Evolutionary conservation across 2,797 vertebrate species (phyloP).

Genomic region (Myotis daubentonii): DNA sequence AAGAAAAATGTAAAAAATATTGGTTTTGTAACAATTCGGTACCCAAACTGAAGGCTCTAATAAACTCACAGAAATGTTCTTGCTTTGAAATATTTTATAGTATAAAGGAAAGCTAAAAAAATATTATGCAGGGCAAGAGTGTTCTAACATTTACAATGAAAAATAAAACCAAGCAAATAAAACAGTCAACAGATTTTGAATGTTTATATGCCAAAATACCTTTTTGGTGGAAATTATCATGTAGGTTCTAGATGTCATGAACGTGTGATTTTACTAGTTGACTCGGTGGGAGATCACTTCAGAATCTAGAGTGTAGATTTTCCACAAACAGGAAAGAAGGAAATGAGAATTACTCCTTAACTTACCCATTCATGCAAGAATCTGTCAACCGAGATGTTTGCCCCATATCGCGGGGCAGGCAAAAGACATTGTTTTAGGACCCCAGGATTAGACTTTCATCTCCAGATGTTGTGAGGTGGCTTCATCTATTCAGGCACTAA

Average conservation of each 20-base stretch:
- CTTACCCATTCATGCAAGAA: slow-evolving; percentile 59
- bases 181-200: slow-evolving; percentile 55
- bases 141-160: slow-evolving; percentile 53
- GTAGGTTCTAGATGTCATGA: slow-evolving; percentile 31
- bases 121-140: slow-evolving; percentile 45
- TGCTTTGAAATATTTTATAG: slow-evolving; percentile 53
- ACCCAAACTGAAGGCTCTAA: slow-evolving; percentile 74
- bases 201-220: background rate
- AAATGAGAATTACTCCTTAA: slow-evolving; percentile 66
- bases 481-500: slow-evolving; percentile 74
- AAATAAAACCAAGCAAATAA: slow-evolving; percentile 57
- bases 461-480: slow-evolving; percentile 69
- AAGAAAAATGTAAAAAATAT: slow-evolving; percentile 83
- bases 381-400: slow-evolving; percentile 75
- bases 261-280: slow-evolving; percentile 56
- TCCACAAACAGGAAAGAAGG: slow-evolving; percentile 59
- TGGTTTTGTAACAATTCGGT: slow-evolving; percentile 73
- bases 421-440: slow-evolving; percentile 71
- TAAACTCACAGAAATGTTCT: slow-evolving; percentile 69
- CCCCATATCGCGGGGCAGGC: slow-evolving; percentile 65
- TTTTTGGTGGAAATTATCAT: slow-evolving; percentile 24
- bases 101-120: slow-evolving; percentile 68
- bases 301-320: slow-evolving; percentile 33
- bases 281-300: slow-evolving; percentile 37
- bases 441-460: slow-evolving; percentile 77